phyloP scores from a whole-genome alignment of 2,797 vertebrate genomes.

The Pangasius sanitwongsei region DNA sequence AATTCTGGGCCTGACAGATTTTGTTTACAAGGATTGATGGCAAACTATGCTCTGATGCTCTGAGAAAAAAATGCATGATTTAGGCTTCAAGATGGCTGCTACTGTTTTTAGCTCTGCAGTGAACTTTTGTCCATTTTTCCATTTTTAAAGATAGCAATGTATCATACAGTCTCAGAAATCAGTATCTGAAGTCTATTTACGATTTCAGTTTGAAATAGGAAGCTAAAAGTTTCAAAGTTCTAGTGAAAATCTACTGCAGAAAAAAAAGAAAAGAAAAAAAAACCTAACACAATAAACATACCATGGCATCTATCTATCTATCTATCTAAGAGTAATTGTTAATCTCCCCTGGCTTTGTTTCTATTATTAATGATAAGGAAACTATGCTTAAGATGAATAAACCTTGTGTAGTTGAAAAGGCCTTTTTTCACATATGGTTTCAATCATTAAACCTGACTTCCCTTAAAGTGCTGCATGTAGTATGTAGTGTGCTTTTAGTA shows the following conservation, averaged over 20 bases:
- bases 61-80: background rate
- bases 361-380: background rate
- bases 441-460: conserved; percentile 1
- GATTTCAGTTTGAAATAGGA: background rate
- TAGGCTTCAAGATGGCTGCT: background rate
- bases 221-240: background rate
- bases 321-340: too few species aligned
- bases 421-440: background rate
- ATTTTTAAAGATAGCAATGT: background rate
- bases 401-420: background rate
- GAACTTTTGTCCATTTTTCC: background rate
- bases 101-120: background rate
- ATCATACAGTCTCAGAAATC: background rate
- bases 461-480: background rate
- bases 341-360: too few species aligned
- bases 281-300: background rate
- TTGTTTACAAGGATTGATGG: background rate
- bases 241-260: background rate
- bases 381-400: background rate
- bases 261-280: too few species aligned
- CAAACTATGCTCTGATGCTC: background rate
- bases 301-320: too few species aligned
- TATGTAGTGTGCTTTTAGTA: background rate
- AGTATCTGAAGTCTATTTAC: background rate
- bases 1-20: background rate